phyloP scores from a whole-genome alignment of 2,113 vertebrate species.

The Istiophorus platypterus region DNA sequence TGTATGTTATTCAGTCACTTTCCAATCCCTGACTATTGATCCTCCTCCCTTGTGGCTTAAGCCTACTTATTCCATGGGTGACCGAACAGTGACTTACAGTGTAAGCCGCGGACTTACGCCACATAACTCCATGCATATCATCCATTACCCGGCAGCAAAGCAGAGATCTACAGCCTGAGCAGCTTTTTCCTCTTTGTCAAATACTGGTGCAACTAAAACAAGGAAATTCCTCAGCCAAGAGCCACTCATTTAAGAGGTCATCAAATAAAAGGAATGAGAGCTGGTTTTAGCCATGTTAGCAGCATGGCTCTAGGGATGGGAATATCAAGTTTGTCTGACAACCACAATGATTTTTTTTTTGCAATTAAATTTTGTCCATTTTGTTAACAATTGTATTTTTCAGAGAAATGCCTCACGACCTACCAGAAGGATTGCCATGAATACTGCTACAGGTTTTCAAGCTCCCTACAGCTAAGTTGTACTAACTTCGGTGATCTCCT shows the following conservation, averaged over 20 bases:
- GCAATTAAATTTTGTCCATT: too few species aligned
- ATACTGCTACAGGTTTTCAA: too few species aligned
- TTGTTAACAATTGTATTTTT: too few species aligned
- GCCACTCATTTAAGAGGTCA: not conserved
- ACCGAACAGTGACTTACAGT: constrained; percentile 58
- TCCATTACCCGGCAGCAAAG: constrained; percentile 38
- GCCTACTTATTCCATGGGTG: constrained; percentile 54
- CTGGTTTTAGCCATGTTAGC: not conserved
- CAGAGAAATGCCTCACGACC: too few species aligned
- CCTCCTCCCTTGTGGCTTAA: constrained; percentile 51
- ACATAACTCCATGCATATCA: constrained; percentile 45
- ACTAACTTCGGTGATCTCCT: too few species aligned
- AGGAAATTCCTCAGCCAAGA: not conserved
- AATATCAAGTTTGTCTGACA: not conserved
- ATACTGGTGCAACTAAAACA: not conserved
- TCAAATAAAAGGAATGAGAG: not conserved
- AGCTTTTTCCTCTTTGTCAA: constrained; percentile 18
- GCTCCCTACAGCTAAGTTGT: too few species aligned
- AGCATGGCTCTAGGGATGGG: not conserved
- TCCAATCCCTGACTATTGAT: constrained; percentile 57
- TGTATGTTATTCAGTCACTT: constrained; percentile 38
- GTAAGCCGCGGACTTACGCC: constrained; percentile 49
- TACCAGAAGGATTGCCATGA: too few species aligned
- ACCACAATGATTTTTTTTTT: too few species aligned
- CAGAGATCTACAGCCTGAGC: constrained; percentile 36